A percentile compares a stretch with the other conserved stretches of the same genome.
phyloP scores from a whole-genome alignment of 1,140 invertebrate species.

The Phthorimaea operculella region DNA sequence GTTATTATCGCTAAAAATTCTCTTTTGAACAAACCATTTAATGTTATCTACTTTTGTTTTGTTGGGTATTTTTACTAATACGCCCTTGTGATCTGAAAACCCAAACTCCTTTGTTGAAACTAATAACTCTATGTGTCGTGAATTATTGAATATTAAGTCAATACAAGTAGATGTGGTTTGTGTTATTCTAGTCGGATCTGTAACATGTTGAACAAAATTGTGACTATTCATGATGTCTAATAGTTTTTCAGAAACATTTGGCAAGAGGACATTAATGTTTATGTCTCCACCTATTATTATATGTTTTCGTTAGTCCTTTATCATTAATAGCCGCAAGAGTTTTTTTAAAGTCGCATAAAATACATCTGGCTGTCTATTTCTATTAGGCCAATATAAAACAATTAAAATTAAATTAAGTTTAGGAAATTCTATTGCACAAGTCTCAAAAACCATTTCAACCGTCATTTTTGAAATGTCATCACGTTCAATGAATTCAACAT shows the following conservation, averaged over 20 bases:
- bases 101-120: neutral
- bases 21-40: neutral
- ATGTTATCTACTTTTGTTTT: neutral
- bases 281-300: constrained; percentile 1
- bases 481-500: neutral
- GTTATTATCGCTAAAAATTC: neutral
- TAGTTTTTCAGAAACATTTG: neutral
- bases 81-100: constrained; percentile 1
- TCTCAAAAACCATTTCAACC: neutral
- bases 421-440: neutral
- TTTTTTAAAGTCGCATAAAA: neutral
- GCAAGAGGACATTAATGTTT: neutral
- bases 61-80: neutral
- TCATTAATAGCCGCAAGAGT: neutral
- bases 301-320: neutral
- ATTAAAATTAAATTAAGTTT: neutral
- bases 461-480: neutral
- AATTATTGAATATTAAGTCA: neutral
- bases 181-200: neutral
- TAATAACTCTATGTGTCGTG: neutral
- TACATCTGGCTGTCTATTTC: neutral
- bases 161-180: neutral
- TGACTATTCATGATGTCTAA: neutral
- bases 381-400: constrained; percentile 1
- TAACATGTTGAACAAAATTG: neutral